Evolutionary conservation across 2,797 vertebrate species (phyloP), one percentile per base, ranked within the genome.

Genomic region (Telmatherina bonti): DNA sequence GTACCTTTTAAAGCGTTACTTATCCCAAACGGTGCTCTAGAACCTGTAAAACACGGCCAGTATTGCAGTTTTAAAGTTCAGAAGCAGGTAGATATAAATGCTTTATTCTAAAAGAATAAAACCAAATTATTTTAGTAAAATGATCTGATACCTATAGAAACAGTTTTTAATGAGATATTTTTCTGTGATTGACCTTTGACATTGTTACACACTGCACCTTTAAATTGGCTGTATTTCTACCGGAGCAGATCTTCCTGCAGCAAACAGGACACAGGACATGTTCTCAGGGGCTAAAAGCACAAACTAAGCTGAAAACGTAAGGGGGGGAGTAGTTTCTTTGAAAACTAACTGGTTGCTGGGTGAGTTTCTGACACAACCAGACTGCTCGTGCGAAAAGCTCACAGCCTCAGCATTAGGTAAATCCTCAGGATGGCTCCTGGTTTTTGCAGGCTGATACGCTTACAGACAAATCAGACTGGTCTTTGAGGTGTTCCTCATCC

Each of bases 401-500:
- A 26, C 1, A 11, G 22, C 22, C 41, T 27, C 24, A 26, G 29
- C 8, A 10, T 53, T 66, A 45, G 12, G 53, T 29, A 70, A 70
- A 52, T 33, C 15, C 24, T 27, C 18, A 33, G 16, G 26, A 29
- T 22, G 16, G 61, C 31, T 58, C 8, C 57, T 13, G 31, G 10
- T 33, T 52, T 38, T 22, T 58, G 13, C 18, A 35, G 43, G 54
- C n/a, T 9, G 27, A 62, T 45, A 35, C 31, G n/a, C 63, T 58
- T 36, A 7, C 9, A 13, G 12, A 54, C 36, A 64, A 62, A 49
- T 54, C 68, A 43, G 31, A 35, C 45, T 35, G 9, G 1, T 15
- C 36, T 53, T 36, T 49, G 30, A 52, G 62, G 56, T 51, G 47
- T 54, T 55, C 60, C 43, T 69, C n/a, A 66, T 60, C 27, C 38